Evolutionary conservation across 35 echinoderm and acorn worm species (phyloP).

Genomic region (Diadema setosum): DNA sequence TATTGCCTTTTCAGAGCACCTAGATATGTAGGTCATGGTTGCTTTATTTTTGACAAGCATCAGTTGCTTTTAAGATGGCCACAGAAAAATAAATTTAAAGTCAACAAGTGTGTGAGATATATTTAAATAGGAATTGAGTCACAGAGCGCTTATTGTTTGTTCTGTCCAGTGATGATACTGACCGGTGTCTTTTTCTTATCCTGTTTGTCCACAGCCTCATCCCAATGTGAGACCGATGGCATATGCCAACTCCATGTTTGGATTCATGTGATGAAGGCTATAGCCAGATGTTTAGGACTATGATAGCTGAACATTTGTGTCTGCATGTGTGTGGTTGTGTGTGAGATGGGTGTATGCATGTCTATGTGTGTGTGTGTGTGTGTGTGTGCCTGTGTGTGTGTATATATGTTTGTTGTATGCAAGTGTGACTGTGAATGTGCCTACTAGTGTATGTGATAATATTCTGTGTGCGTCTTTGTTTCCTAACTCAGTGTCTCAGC

Average conservation of each 20-base stretch:
- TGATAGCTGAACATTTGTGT: neutral
- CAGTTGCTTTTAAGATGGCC: too few relatives aligned
- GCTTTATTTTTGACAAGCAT: too few relatives aligned
- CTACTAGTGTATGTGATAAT: neutral
- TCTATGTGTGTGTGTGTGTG: neutral
- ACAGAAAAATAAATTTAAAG: too few relatives aligned
- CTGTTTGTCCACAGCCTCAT: slow-evolving; percentile 68
- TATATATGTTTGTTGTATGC: neutral
- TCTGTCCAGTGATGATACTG: too few relatives aligned
- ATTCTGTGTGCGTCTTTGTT: neutral
- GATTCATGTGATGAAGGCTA: slow-evolving; percentile 70
- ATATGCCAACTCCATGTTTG: slow-evolving; percentile 93
- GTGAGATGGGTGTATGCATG: neutral
- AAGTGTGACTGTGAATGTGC: neutral
- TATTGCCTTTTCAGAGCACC: too few relatives aligned
- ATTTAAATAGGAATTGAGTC: too few relatives aligned
- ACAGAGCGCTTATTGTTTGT: too few relatives aligned
- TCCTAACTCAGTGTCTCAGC: too few relatives aligned
- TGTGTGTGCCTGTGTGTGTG: neutral
- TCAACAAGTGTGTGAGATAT: too few relatives aligned
- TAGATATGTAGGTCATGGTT: too few relatives aligned
- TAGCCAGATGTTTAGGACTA: neutral
- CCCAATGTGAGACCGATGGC: slow-evolving; percentile 94
- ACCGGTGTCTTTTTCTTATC: neutral
- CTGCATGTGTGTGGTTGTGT: neutral